These are phyloP conservation scores for Labeo rohita DNA, from an alignment of 2,113 vertebrate genomes.

Conservation along the genomic window DNA sequence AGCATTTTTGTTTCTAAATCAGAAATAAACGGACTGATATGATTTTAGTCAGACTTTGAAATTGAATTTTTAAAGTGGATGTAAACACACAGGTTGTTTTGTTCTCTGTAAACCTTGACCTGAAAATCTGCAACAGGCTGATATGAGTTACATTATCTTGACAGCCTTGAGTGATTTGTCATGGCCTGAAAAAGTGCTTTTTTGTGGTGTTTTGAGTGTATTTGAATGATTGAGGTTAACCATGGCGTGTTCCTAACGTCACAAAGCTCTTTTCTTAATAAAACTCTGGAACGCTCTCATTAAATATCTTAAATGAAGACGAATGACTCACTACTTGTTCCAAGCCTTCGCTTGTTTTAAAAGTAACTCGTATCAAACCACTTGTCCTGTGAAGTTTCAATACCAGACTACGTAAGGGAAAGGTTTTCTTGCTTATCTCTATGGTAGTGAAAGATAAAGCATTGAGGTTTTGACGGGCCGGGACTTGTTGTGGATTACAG, in stretches of 20 bases:
- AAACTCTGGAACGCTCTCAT: neutral
- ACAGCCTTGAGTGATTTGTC: neutral
- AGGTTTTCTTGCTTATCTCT: neutral
- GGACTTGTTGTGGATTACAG: conserved; percentile 15
- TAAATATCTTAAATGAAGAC: neutral
- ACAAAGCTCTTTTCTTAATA: neutral
- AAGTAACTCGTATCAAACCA: neutral
- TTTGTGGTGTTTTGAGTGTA: neutral
- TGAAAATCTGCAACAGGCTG: neutral
- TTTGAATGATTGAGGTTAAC: neutral
- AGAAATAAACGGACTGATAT: too few relatives aligned
- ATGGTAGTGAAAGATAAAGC: neutral
- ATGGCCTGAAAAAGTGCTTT: neutral
- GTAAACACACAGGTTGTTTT: neutral
- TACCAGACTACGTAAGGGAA: neutral
- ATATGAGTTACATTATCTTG: neutral
- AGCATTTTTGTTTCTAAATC: neutral
- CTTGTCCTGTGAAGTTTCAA: neutral
- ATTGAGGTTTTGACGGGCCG: neutral
- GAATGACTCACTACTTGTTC: neutral
- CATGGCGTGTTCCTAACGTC: neutral
- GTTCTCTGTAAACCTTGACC: neutral
- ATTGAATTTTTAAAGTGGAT: neutral
- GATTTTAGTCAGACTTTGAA: neutral
- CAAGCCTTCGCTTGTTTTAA: neutral